A percentile compares a stretch with the other conserved stretches of the same genome.
phyloP scores from a whole-genome alignment of 2,113 vertebrate species.

The Glaucomys volans region DNA sequence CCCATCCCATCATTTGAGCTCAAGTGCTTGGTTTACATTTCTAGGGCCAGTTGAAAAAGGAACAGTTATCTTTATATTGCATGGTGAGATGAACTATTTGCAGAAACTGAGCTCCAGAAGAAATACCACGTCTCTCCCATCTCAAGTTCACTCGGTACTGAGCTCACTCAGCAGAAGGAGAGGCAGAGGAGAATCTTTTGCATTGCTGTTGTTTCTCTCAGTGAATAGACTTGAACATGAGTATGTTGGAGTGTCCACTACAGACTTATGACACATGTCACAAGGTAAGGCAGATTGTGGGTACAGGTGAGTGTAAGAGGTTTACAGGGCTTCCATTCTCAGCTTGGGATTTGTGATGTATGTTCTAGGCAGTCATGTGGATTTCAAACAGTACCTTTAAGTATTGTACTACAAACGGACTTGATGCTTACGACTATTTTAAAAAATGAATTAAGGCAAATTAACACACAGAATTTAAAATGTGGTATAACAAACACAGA shows the following conservation, averaged over 20 bases:
- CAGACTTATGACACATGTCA: not conserved
- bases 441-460: conserved; percentile 15
- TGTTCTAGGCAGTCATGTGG: not conserved
- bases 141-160: not conserved
- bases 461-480: not conserved
- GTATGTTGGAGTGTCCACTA: not conserved
- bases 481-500: not conserved
- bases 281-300: no score
- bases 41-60: not conserved
- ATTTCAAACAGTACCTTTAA: conserved; percentile 30
- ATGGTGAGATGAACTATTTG: not conserved
- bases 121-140: not conserved
- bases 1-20: not conserved
- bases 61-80: not conserved
- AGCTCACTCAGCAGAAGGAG: not conserved
- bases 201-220: not conserved
- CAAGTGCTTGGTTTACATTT: not conserved
- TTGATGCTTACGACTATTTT: not conserved
- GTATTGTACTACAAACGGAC: not conserved
- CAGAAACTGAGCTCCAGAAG: not conserved
- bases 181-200: not conserved
- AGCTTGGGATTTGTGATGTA: not conserved
- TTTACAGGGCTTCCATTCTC: not conserved
- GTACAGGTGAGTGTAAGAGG: not conserved
- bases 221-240: not conserved